Conservation (phyloP, 2,797 vertebrate genomes). For the Cynodonichthys magdalenae region DNA sequence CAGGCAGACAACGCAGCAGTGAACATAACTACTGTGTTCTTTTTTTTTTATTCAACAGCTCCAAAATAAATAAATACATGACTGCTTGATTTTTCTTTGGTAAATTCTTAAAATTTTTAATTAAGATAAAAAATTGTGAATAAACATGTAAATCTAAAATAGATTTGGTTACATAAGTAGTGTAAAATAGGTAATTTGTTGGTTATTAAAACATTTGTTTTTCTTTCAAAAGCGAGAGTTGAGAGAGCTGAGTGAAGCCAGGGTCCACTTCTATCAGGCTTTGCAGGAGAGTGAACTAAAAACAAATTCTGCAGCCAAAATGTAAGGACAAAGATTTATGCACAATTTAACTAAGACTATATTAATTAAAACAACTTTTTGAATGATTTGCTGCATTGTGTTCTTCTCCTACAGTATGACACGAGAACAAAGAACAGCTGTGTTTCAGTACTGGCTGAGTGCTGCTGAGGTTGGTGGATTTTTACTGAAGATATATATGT, state of each 20-base stretch:
- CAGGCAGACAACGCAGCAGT: neutral
- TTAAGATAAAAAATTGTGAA: neutral
- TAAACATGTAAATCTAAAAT: neutral
- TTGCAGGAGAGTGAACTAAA: slow-evolving; percentile 77
- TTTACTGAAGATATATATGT: neutral
- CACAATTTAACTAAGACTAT: neutral
- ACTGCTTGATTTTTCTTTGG: neutral
- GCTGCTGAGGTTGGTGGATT: slow-evolving; percentile 70
- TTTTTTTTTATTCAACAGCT: neutral
- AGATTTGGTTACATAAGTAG: neutral
- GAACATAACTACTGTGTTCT: neutral
- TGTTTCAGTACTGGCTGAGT: slow-evolving; percentile 79
- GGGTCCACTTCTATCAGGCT: slow-evolving; percentile 79
- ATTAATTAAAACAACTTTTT: neutral
- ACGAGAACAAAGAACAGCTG: slow-evolving; percentile 66
- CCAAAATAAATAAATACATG: neutral
- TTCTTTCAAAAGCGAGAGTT: slow-evolving; percentile 72
- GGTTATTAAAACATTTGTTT: neutral
- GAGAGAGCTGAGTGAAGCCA: slow-evolving; percentile 75
- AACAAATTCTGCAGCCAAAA: slow-evolving; percentile 31
- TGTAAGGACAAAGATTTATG: slow-evolving; percentile 58
- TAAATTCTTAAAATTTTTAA: neutral
- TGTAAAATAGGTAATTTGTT: too few species aligned
- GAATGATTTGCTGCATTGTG: neutral
- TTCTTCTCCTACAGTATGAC: slow-evolving; percentile 58